Percentiles rank a stretch among this genome's conserved stretches.
Evolutionary conservation across 37 sponge, comb jelly and placozoan species (phyloP).

Genomic region (Halichondria panicea): DNA sequence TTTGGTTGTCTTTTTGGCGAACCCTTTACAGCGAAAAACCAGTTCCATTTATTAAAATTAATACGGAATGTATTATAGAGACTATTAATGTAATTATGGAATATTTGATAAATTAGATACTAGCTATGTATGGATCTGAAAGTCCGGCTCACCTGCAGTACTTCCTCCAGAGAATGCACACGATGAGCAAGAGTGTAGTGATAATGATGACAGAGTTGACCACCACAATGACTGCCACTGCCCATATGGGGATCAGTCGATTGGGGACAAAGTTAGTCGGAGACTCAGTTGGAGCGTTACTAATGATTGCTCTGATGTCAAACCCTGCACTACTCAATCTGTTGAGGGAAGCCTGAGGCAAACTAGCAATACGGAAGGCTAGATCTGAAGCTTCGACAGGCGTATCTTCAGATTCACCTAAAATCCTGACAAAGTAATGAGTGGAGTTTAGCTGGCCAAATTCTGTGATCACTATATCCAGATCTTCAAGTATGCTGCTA

Average conservation of each 20-base stretch:
- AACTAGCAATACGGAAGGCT: neutral
- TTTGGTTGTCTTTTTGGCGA: slow-evolving; percentile 37
- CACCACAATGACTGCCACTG: slow-evolving; percentile 67
- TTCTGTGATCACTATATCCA: slow-evolving; percentile 1
- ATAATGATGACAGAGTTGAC: slow-evolving; percentile 69
- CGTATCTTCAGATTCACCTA: neutral
- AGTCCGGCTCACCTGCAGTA: slow-evolving; percentile 18
- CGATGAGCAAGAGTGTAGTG: slow-evolving; percentile 34
- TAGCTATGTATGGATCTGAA: neutral
- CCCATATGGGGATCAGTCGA: slow-evolving; percentile 61
- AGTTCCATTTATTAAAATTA: neutral
- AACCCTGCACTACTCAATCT: neutral
- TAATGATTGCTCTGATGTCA: neutral
- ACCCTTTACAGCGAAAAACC: slow-evolving; percentile 10
- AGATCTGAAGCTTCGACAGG: neutral
- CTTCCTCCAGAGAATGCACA: slow-evolving; percentile 47
- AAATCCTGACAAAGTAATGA: neutral
- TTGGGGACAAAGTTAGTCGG: neutral
- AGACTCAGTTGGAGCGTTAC: neutral
- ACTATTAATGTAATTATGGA: too few relatives aligned
- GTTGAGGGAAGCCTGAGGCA: neutral
- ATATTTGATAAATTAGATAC: too few relatives aligned
- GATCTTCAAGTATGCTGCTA: neutral
- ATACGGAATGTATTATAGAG: too few relatives aligned
- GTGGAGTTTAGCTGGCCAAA: neutral